These are phyloP conservation scores for Motacilla alba DNA, from an alignment of 2,113 vertebrate genomes.

Conservation along the genomic window DNA sequence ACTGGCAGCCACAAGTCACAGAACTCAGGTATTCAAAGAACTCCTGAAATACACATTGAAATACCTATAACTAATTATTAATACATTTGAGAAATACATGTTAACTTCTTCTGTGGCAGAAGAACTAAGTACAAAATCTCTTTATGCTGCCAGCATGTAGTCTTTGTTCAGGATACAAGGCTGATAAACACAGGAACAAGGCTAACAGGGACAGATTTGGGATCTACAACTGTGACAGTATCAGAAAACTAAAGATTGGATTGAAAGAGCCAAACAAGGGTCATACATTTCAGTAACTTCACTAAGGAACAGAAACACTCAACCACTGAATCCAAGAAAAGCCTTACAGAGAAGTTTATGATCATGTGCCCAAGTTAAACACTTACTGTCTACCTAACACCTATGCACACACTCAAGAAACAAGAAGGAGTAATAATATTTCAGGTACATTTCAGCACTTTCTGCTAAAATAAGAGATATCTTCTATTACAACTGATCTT, in stretches of 20 bases:
- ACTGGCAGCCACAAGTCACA: background rate
- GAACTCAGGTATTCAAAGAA: background rate
- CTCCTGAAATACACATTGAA: background rate
- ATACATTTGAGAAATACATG: background rate
- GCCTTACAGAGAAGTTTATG: background rate
- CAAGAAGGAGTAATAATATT: background rate
- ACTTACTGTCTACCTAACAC: background rate
- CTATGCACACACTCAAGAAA: background rate
- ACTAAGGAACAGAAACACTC: background rate
- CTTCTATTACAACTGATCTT: background rate
- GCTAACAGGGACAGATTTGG: background rate
- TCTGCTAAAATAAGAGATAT: background rate
- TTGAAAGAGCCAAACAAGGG: background rate
- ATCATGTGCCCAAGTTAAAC: background rate
- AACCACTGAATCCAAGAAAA: background rate
- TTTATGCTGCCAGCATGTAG: background rate
- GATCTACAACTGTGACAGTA: background rate
- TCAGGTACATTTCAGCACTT: background rate
- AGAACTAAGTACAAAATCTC: background rate
- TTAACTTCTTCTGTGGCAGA: background rate
- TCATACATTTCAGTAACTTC: background rate
- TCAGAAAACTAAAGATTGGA: background rate
- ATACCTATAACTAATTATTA: background rate
- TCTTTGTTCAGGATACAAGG: background rate
- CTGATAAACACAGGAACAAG: background rate